Evolutionary conservation across 2,113 vertebrate species (phyloP), one percentile per base, ranked within the genome.

Genomic region (Macroglossus sobrinus): DNA sequence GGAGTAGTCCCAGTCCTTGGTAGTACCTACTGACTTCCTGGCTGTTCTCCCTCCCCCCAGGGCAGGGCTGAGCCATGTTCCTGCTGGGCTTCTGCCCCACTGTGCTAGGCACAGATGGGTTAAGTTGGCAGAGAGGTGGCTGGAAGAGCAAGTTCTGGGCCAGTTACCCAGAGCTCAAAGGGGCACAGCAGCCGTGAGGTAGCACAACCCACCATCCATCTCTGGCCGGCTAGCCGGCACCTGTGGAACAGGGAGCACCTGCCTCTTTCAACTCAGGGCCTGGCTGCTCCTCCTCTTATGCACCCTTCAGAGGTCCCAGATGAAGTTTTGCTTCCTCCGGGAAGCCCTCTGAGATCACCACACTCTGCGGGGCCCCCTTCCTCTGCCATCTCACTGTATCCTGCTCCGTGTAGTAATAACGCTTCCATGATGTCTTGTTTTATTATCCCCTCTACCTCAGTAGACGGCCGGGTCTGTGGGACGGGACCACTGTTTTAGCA

Each of bases 241-340:
- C 5, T 5, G 3, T 21, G 81, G 43, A 64, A 38, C 33, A 0
- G 4, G 30, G 30, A 63, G 85, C 64, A 0, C 0, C 33, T 14
- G 13, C n/a, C 26, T 64, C 30, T 26, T 59, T 55, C 2, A 30
- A 0, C 21, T 4, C 72, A 63, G 84, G 93, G n/a, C 28, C 1
- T 0, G 1, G n/a, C 3, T 43, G 13, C 38, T 33, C 30, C 38
- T 30, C 50, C 43, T 72, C 63, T 57, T 19, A 5, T 1, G 43
- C 89, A 64, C 10, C 66, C 47, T 18, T 59, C 35, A 10, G n/a
- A 12, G 30, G 40, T 78, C 81, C 76, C 12, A 21, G 89, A 22
- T 15, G 53, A 57, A 19, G 63, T 0, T 8, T 40, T 18, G 28
- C 85, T 43, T 80, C 71, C 57, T 88, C 76, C 24, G 0, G 82